phyloP scores from a whole-genome alignment of 1,140 invertebrate genomes.

The Diachasmimorpha longicaudata region DNA sequence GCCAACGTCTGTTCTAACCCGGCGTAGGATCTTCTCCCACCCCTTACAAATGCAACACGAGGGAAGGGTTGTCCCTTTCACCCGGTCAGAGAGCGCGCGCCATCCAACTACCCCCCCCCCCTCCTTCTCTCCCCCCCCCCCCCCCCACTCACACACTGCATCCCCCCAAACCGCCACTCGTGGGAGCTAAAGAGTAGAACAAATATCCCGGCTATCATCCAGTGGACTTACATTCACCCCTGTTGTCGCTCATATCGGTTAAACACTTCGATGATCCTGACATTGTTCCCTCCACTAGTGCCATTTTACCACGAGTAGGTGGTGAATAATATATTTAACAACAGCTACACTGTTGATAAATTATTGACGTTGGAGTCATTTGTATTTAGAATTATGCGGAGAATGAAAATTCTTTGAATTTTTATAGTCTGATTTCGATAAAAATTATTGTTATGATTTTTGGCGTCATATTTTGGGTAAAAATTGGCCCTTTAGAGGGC shows the following conservation, averaged over 20 bases:
- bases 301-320: too few species aligned
- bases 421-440: too few species aligned
- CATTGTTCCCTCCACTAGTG: not conserved
- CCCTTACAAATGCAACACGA: constrained; percentile 25
- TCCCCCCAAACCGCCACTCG: not conserved
- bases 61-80: constrained; percentile 37
- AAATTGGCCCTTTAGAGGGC: too few species aligned
- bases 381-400: too few species aligned
- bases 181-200: not conserved
- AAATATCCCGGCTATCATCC: not conserved
- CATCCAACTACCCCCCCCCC: constrained; percentile 23
- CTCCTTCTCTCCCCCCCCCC: not conserved
- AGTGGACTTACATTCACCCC: not conserved
- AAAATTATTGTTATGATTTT: too few species aligned
- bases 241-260: not conserved
- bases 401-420: too few species aligned
- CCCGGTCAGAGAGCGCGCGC: constrained; percentile 25
- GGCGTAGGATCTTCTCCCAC: constrained; percentile 39
- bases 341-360: too few species aligned
- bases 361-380: too few species aligned
- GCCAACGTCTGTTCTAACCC: constrained; percentile 48
- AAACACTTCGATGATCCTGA: not conserved
- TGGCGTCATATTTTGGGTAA: too few species aligned
- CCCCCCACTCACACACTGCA: not conserved
- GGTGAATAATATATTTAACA: too few species aligned